These are phyloP conservation scores for Gymnobelideus leadbeateri DNA, from an alignment of 2,113 vertebrate species.

Conservation along the genomic window DNA sequence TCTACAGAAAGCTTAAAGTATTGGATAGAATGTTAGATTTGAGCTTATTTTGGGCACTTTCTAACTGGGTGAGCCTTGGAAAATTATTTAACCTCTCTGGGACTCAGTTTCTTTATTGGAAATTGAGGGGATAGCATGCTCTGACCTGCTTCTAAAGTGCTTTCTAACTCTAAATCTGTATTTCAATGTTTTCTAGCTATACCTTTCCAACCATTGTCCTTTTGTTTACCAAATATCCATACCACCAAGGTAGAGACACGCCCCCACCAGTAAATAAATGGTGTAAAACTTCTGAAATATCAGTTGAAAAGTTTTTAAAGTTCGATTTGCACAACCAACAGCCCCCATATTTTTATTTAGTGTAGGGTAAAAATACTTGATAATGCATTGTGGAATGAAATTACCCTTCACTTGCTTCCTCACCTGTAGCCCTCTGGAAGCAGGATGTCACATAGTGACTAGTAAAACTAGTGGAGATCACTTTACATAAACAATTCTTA, in stretches of 20 bases:
- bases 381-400: neutral
- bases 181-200: neutral
- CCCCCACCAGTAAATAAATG: neutral
- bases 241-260: neutral
- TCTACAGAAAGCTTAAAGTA: neutral
- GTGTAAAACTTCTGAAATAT: neutral
- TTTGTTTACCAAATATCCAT: neutral
- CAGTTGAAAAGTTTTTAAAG: neutral
- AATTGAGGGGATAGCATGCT: neutral
- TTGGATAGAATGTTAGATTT: neutral
- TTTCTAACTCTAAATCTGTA: neutral
- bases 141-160: neutral
- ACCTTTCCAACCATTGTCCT: neutral
- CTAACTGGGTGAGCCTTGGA: neutral
- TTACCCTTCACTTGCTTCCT: neutral
- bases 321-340: neutral
- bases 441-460: neutral
- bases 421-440: neutral
- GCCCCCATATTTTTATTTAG: neutral
- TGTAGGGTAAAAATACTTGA: neutral
- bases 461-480: neutral
- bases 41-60: neutral
- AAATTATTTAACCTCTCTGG: neutral
- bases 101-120: neutral
- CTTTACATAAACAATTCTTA: neutral